A percentile compares a stretch with the other conserved stretches of the same genome.
phyloP scores from a whole-genome alignment of 2,797 vertebrate genomes.

The Myiothlypis chrysogaster region DNA sequence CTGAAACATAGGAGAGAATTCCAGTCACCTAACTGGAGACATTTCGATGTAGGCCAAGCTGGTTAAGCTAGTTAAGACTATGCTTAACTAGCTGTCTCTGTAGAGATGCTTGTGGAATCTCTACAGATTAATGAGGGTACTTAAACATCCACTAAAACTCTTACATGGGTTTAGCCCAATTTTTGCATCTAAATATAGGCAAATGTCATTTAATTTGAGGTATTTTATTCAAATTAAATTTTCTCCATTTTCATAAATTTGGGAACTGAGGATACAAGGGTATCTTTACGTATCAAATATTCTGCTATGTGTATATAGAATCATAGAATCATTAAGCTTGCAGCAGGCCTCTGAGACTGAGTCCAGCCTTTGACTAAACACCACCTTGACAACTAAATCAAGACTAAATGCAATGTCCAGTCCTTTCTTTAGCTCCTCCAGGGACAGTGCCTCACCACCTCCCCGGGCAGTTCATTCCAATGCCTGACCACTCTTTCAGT shows the following conservation, averaged over 20 bases:
- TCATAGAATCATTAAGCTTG: not conserved
- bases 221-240: not conserved
- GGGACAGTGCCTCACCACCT: not conserved
- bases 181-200: not conserved
- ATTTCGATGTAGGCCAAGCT: not conserved
- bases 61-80: not conserved
- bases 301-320: not conserved
- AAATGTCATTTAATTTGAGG: not conserved
- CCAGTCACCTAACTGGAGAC: not conserved
- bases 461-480: not conserved
- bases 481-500: not conserved
- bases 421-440: not conserved
- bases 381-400: not conserved
- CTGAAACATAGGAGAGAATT: not conserved
- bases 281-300: not conserved
- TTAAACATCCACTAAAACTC: not conserved
- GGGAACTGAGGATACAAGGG: not conserved
- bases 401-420: not conserved
- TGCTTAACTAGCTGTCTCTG: not conserved
- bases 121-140: not conserved
- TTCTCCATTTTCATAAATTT: not conserved
- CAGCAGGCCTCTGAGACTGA: fast-evolving
- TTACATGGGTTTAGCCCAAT: not conserved
- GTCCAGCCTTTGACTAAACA: not conserved
- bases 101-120: not conserved